Evolutionary conservation across 2,888 invertebrate species (phyloP), one percentile per base, ranked within the genome.

Genomic region (Nudaria mundana): DNA sequence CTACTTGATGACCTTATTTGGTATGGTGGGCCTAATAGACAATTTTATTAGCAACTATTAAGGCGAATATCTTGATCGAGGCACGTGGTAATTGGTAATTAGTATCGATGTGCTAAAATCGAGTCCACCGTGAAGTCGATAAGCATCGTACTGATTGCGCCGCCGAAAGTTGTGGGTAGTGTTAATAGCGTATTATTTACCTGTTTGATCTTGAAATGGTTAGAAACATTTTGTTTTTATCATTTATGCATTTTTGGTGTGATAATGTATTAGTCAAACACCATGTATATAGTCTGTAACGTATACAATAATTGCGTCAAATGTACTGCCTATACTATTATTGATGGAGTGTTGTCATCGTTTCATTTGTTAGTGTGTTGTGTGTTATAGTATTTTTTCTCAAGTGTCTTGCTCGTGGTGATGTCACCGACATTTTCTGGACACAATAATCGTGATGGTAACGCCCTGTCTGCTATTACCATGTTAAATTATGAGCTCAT

Each of bases 41-140:
- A 35, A n/a, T 31, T 26, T 42, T 30, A 49, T 35, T 42, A 30
- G 43, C 40, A 40, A 37, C 46, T 46, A 47, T 48, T 51, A 52
- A 61, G 52, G 48, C 47, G 54, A 68, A 71, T 71, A 62, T 69
- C 61, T 72, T 64, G 65, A 70, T 71, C 59, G 62, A 50, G 58
- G 56, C 62, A 55, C 64, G 68, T 73, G 68, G 70, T 80, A 77
- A 80, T 84, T 80, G 76, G 71, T 76, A 62, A 78, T 85, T 84
- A 84, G 80, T 76, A 77, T 63, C 65, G 69, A 80, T 63, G 77
- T 81, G 83, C 81, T 83, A 81, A 85, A 82, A 84, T 74, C 56
- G 61, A 75, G 67, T 77, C 66, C 63, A 66, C 71, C 56, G 68
- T 56, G 55, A 63, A 63, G 63, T 75, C 77, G 74, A 78, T 81